phyloP scores from a whole-genome alignment of 2,797 vertebrate species.

The Apodemus agrarius region DNA sequence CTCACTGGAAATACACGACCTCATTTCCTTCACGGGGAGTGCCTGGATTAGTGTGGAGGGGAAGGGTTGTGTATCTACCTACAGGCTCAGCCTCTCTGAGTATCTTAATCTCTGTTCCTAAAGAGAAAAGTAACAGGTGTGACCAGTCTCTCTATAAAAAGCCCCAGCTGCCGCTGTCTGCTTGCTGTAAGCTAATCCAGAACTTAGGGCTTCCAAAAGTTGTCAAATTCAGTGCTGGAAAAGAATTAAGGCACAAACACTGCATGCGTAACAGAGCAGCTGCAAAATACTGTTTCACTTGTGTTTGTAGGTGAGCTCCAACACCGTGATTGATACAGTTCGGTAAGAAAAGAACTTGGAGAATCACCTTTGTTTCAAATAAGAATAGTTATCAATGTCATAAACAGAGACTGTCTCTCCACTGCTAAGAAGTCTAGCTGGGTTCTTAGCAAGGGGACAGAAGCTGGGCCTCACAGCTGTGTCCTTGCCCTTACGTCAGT shows the following conservation, averaged over 20 bases:
- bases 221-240: slow-evolving; percentile 37
- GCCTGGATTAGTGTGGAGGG: not conserved
- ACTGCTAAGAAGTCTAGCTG: not conserved
- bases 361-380: not conserved
- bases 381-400: not conserved
- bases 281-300: not conserved
- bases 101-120: slow-evolving; percentile 3
- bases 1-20: not conserved
- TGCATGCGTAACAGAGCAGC: not conserved
- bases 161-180: not conserved
- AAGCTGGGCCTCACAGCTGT: not conserved
- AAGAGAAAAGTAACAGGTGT: not conserved
- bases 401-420: not conserved
- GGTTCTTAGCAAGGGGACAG: not conserved
- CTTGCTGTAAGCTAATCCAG: not conserved
- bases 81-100: not conserved
- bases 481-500: not conserved
- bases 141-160: not conserved
- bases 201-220: slow-evolving; percentile 14
- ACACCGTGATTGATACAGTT: not conserved
- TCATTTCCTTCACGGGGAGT: not conserved
- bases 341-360: not conserved
- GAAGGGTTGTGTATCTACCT: not conserved
- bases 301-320: not conserved
- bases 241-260: not conserved